Conservation (phyloP, 2,113 vertebrate genomes). For the Hippocampus comes region DNA sequence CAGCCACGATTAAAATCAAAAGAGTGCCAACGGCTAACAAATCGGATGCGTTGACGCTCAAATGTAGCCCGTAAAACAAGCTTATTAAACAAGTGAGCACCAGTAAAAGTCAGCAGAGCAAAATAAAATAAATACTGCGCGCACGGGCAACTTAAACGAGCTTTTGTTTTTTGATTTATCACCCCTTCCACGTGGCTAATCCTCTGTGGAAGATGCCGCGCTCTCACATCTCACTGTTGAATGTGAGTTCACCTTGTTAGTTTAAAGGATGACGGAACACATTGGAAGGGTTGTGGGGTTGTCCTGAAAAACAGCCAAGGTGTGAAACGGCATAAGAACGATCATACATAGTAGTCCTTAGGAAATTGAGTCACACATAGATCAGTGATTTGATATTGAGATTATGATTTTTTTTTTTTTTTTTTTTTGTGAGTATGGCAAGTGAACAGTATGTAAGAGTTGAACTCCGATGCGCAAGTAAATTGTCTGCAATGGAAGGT, state of each 20-base stretch:
- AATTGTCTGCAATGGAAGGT: no score
- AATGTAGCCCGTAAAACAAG: slow-evolving; percentile 45
- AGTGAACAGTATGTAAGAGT: no score
- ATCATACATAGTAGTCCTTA: no score
- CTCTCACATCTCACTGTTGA: slow-evolving; percentile 20
- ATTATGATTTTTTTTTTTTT: no score
- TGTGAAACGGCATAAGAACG: no score
- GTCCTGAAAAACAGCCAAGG: no score
- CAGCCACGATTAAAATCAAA: slow-evolving; percentile 54
- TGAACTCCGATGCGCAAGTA: no score
- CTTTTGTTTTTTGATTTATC: slow-evolving; percentile 42
- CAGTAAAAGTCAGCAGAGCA: slow-evolving; percentile 48
- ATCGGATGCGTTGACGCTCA: slow-evolving; percentile 46
- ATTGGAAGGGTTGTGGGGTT: no score
- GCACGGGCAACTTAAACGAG: slow-evolving; percentile 29
- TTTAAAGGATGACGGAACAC: not conserved
- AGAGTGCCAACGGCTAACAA: slow-evolving; percentile 37
- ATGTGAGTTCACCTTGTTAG: not conserved
- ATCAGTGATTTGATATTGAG: no score
- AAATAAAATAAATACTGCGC: slow-evolving; percentile 41
- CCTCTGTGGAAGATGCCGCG: slow-evolving; percentile 42
- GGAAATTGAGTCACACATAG: no score
- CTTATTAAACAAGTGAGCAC: slow-evolving; percentile 50
- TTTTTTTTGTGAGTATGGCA: no score
- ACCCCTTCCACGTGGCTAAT: slow-evolving; percentile 40